phyloP scores from a whole-genome alignment of 2,797 vertebrate species.

The Bradypodion ventrale region DNA sequence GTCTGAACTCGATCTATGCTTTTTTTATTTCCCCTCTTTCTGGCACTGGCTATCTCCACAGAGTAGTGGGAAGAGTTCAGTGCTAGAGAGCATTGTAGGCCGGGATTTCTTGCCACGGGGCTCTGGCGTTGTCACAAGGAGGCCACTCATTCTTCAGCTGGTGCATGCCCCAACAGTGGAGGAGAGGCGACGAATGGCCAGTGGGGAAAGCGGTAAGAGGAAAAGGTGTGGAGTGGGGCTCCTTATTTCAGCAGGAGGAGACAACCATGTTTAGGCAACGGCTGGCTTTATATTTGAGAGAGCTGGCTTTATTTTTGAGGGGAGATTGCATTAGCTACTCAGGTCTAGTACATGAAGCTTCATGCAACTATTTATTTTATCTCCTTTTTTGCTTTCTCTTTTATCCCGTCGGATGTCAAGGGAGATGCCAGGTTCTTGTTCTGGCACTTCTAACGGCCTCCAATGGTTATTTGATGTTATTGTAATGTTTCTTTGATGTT shows the following conservation, averaged over 20 bases:
- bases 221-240: no score
- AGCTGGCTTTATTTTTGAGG: background rate
- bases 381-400: no score
- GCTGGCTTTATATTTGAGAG: no score
- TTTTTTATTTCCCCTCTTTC: no score
- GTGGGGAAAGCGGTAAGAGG: constrained; percentile 72
- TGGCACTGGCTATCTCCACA: constrained; percentile 55
- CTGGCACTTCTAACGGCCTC: no score
- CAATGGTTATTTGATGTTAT: no score
- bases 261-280: no score
- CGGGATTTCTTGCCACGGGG: constrained; percentile 83
- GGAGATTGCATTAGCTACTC: background rate
- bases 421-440: no score
- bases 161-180: constrained; percentile 76
- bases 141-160: constrained; percentile 85
- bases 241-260: background rate
- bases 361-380: background rate
- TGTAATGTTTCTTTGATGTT: no score
- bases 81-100: constrained; percentile 84
- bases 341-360: background rate
- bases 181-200: constrained; percentile 66
- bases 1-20: background rate
- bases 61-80: constrained; percentile 87
- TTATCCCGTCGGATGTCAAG: no score
- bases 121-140: constrained; percentile 83